Percentiles rank a stretch among this genome's conserved stretches.
Evolutionary conservation across 2,797 vertebrate genomes (phyloP).

Genomic region (Ctenopoma multispine): DNA sequence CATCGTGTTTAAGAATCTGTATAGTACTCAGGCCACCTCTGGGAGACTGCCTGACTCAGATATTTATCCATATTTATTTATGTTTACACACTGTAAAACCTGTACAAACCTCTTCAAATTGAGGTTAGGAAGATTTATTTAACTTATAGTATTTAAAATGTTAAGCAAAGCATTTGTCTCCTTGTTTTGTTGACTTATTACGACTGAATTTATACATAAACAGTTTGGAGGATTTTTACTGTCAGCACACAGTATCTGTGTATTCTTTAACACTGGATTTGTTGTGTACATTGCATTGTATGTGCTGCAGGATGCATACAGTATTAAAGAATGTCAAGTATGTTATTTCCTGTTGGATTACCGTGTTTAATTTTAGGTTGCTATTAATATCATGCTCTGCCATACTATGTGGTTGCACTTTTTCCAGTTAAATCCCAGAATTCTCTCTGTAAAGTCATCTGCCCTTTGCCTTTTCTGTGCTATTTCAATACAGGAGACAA

Average conservation of each 20-base stretch:
- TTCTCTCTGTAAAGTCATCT: constrained; percentile 45
- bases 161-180: constrained; percentile 34
- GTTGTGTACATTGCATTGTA: constrained; percentile 37
- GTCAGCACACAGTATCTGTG: constrained; percentile 74
- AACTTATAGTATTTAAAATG: constrained; percentile 43
- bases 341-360: constrained; percentile 9
- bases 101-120: constrained; percentile 31
- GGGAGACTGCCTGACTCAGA: constrained; percentile 45
- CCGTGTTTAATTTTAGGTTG: constrained; percentile 25
- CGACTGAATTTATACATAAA: constrained; percentile 33
- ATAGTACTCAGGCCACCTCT: constrained; percentile 49
- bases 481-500: constrained; percentile 21
- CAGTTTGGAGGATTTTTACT: constrained; percentile 42
- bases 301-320: constrained; percentile 48
- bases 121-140: constrained; percentile 53
- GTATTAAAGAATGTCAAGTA: constrained; percentile 44
- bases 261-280: constrained; percentile 51
- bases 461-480: constrained; percentile 27
- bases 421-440: constrained; percentile 38
- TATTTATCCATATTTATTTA: constrained; percentile 80
- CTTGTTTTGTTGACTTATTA: constrained; percentile 41
- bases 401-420: constrained; percentile 39
- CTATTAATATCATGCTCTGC: constrained; percentile 44
- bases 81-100: constrained; percentile 60
- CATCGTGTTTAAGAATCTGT: constrained; percentile 55